Evolutionary conservation across 2,797 vertebrate genomes (phyloP).

Genomic region (Tympanoctomys barrerae): DNA sequence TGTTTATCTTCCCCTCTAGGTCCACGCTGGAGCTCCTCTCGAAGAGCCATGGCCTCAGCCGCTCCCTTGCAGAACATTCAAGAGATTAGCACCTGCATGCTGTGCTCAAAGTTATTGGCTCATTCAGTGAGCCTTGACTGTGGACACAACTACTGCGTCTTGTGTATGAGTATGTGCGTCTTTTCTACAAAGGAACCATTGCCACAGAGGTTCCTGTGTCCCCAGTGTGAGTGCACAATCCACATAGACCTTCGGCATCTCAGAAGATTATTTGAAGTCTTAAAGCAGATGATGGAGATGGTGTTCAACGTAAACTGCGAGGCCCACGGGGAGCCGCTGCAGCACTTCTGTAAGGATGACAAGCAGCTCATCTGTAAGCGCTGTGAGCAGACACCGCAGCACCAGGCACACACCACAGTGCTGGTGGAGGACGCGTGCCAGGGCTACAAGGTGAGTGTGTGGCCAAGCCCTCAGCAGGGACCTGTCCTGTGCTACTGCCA

Average conservation of each 20-base stretch:
- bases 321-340: slow-evolving; percentile 40
- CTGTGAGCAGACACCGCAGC: background rate
- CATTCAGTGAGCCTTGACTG: slow-evolving; percentile 41
- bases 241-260: background rate
- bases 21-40: background rate
- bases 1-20: background rate
- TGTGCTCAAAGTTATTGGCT: slow-evolving; percentile 61
- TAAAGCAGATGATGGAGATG: background rate
- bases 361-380: slow-evolving; percentile 73
- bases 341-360: slow-evolving; percentile 68
- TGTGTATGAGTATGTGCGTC: background rate
- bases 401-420: background rate
- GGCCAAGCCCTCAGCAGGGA: accelerated
- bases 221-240: slow-evolving; percentile 34
- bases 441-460: slow-evolving; percentile 58
- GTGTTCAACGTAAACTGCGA: background rate
- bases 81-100: slow-evolving; percentile 65
- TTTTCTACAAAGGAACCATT: background rate
- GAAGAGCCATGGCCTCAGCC: slow-evolving; percentile 30
- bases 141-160: slow-evolving; percentile 72
- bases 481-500: accelerated
- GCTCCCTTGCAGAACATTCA: background rate
- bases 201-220: background rate
- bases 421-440: background rate
- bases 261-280: slow-evolving; percentile 17